Evolutionary conservation across 1,140 invertebrate species (phyloP).

Genomic region (Lucilia sericata): DNA sequence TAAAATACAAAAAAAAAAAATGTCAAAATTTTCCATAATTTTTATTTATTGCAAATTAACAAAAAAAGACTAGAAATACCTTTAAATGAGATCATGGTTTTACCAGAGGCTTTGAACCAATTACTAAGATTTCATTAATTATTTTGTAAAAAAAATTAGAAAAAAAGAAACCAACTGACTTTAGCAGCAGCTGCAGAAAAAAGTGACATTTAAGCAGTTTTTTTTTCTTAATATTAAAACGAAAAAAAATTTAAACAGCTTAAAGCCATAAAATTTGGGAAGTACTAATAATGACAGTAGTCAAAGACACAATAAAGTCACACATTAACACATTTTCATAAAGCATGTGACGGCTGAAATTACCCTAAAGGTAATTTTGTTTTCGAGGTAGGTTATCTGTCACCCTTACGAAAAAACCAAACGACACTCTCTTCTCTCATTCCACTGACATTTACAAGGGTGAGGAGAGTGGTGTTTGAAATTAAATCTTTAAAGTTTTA

Average conservation of each 20-base stretch:
- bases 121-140: slow-evolving; percentile 21
- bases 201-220: slow-evolving; percentile 35
- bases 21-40: not conserved
- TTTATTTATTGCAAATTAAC: not conserved
- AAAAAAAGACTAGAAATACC: slow-evolving; percentile 26
- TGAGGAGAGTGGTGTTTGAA: no score
- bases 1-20: no score
- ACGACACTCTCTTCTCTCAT: no score
- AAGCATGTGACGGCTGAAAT: no score
- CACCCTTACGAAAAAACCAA: no score
- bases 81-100: slow-evolving; percentile 41
- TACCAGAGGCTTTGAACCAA: slow-evolving; percentile 41
- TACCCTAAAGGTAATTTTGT: no score
- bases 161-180: not conserved
- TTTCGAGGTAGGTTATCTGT: no score
- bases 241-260: not conserved
- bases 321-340: no score
- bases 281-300: no score
- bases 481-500: no score
- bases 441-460: no score
- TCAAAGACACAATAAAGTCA: no score
- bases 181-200: slow-evolving; percentile 6
- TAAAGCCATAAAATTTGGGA: slow-evolving; percentile 10
- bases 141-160: slow-evolving; percentile 1
- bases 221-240: not conserved